Base-by-base conservation (phyloP, 2,888 invertebrate genomes). In the Linnaemya tessellans region DNA sequence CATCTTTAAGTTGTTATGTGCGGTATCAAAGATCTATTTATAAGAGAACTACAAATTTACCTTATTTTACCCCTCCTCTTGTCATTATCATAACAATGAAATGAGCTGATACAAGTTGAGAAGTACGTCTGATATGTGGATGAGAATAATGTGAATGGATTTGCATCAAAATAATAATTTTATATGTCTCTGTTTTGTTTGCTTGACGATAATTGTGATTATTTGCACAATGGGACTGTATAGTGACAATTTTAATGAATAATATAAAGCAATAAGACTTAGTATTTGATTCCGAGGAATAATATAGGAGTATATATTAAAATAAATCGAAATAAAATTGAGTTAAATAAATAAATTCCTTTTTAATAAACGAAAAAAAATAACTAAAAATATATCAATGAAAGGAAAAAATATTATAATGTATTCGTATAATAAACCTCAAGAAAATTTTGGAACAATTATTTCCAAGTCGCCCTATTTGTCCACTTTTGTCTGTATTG, bases 121-220 rank as follows among this genome's bases (percentile, higher is more conserved):
- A 58, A 56, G 25, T 35, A 11, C 22, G 56, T 25, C 25, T 56
- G 25, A 56, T n/a, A 43, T 71, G 70, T 56, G 20, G 43, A 51
- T 56, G 56, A 30, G 49, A 49, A 74, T 43, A 38, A 58, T 68
- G 41, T 60, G 78, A 78, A 78, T 68, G 68, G 49, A 68, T 78
- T 78, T 78, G 78, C 65, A 60, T 78, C 49, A 68, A 38, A 68
- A 68, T 75, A 60, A 60, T 46, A 46, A 67, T 56, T 22, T 15
- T 43, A n/a, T 56, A 41, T 64, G 38, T 25, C 64, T 38, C 46
- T 74, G 3, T 30, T 43, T 25, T 18, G 15, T 18, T 54, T 75
- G 43, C 30, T 46, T 30, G 20, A 1, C 49, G 22, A 54, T 41
- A 38, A 46, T 22, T 18, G 56, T 56, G 10, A 41, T 38, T 20